Evolutionary conservation across 2,797 vertebrate species (phyloP), one percentile per base, ranked within the genome.

Genomic region (Catharus ustulatus): DNA sequence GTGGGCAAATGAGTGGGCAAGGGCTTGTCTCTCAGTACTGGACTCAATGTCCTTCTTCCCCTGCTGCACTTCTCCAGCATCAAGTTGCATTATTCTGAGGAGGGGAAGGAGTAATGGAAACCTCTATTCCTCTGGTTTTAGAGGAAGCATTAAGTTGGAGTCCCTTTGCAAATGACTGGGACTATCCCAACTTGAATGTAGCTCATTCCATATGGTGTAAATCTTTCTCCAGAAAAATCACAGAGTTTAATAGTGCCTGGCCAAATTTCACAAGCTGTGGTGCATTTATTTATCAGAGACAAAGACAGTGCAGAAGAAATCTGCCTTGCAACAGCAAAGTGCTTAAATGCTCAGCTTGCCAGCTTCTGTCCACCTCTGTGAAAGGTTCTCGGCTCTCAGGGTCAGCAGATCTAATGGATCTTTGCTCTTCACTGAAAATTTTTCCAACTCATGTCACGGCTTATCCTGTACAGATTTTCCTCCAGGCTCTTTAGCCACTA

Each of bases 401-500:
- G 52, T 59, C 76, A 69, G 59, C 32, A 75, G 38, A 84, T 55
- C 48, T 63, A 48, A 68, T 6, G 11, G 48, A 69, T 15, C 48
- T 66, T 91, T 83, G 63, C 4, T 89, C 42, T 24, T 67, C 27
- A 76, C 24, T 16, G 20, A 74, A 66, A 32, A 52, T 42, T 83
- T 87, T 93, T 49, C 36, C 32, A 71, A 23, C 24, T 80, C 29
- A 26, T 4, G 5, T 67, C 68, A 89, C 24, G 74, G 21, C 26
- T 85, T 54, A 46, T 42, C 59, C 71, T 43, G 30, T 32, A 77
- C 42, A 69, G 27, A 14, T 84, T 82, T 92, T 87, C 67, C 58
- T 92, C 38, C 55, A 73, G 78, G 30, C 51, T 89, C 89, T 93
- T 84, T 51, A 61, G 78, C 10, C 52, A 61, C 54, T 18, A 75